Evolutionary conservation across 2,113 vertebrate species (phyloP).

Genomic region (Cryptoleucopteryx plumbea): DNA sequence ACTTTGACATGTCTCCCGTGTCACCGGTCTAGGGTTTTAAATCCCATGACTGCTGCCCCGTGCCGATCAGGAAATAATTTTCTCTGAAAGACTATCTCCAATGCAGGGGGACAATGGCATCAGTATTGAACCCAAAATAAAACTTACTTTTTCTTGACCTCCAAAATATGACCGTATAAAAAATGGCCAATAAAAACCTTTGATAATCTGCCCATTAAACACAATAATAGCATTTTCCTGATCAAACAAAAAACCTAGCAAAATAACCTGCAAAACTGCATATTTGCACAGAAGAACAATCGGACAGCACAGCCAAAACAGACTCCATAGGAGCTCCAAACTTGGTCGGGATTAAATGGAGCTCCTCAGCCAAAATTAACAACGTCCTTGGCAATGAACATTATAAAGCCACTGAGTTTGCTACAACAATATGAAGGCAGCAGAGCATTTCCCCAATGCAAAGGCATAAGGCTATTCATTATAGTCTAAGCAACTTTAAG

Average conservation of each 20-base stretch:
- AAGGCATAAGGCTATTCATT: neutral
- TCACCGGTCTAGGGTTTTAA: neutral
- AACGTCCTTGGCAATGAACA: conserved; percentile 24
- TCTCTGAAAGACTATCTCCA: neutral
- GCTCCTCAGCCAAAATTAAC: conserved; percentile 52
- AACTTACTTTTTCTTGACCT: neutral
- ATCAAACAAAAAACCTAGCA: neutral
- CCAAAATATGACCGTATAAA: neutral
- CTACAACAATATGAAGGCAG: neutral
- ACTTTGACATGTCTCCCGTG: neutral
- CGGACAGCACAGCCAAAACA: conserved; percentile 12
- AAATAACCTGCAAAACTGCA: conserved; percentile 19
- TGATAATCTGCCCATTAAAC: neutral
- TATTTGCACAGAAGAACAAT: conserved; percentile 46
- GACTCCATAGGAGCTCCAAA: conserved; percentile 4
- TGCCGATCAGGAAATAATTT: neutral
- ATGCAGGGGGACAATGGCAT: neutral
- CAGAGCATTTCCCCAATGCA: neutral
- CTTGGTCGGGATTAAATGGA: conserved; percentile 10
- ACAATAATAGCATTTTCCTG: neutral
- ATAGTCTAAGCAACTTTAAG: neutral
- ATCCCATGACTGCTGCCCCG: neutral
- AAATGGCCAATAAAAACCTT: neutral
- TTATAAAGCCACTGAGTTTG: neutral
- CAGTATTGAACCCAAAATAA: neutral